These are phyloP conservation scores for Macrophya annulata DNA, from an alignment of 2,888 invertebrate genomes.

Conservation along the genomic window DNA sequence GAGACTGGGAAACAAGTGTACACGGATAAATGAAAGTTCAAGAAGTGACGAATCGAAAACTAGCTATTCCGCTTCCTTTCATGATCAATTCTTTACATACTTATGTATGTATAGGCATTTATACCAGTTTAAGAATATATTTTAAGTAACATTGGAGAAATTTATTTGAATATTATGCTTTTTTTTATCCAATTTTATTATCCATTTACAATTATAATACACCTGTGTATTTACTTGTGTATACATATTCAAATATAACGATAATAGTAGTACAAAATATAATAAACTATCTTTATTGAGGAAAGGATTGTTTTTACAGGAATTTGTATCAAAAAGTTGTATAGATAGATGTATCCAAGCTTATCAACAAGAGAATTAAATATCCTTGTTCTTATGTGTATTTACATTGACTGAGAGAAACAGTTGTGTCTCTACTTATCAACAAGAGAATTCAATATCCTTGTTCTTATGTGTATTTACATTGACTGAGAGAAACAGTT, in stretches of 20 bases:
- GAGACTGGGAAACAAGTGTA: background rate
- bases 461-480: background rate
- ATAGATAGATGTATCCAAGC: background rate
- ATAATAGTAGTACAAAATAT: background rate
- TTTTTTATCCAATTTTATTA: too few species aligned
- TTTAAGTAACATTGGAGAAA: background rate
- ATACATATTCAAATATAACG: background rate
- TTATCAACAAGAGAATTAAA: background rate
- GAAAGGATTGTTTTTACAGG: background rate
- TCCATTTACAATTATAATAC: background rate
- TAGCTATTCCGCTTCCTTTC: background rate
- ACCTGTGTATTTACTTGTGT: background rate
- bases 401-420: background rate
- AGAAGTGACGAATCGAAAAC: background rate
- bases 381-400: background rate
- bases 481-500: background rate
- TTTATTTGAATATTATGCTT: background rate
- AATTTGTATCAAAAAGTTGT: background rate
- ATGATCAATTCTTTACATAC: background rate
- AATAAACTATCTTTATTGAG: background rate
- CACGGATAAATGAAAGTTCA: background rate
- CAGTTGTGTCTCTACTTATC: background rate
- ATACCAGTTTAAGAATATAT: background rate
- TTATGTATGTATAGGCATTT: background rate
- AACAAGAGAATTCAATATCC: too few species aligned